These are phyloP conservation scores for Recurvirostra avosetta DNA, from an alignment of 2,113 vertebrate species.

Conservation along the genomic window DNA sequence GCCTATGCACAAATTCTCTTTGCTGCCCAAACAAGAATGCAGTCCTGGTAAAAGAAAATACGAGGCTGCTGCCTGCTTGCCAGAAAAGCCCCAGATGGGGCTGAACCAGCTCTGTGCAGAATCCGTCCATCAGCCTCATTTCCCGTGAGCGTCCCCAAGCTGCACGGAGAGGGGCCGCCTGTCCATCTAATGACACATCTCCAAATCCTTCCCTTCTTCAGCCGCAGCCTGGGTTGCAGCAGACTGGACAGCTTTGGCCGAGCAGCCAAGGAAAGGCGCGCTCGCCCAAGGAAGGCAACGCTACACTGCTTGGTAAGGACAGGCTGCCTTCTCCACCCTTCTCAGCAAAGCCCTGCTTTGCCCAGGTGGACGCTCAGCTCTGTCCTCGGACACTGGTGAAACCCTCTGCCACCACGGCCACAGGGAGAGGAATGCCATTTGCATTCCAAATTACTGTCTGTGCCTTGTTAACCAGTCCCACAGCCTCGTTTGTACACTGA, in stretches of 20 bases:
- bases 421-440: not conserved
- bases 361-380: not conserved
- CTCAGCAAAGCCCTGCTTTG: not conserved
- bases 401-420: not conserved
- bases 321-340: not conserved
- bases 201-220: not conserved
- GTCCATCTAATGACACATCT: not conserved
- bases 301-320: not conserved
- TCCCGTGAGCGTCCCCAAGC: not conserved
- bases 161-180: accelerated
- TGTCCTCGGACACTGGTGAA: not conserved
- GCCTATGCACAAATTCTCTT: not conserved
- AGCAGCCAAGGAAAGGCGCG: not conserved
- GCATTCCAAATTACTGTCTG: not conserved
- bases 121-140: not conserved
- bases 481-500: accelerated
- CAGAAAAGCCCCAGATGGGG: not conserved
- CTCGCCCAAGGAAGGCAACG: accelerated
- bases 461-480: not conserved
- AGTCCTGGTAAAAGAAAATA: not conserved
- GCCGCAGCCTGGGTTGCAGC: not conserved
- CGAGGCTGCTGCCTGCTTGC: not conserved
- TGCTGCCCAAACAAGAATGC: not conserved
- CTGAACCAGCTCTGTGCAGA: not conserved
- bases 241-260: not conserved